Conservation (phyloP, 1,140 invertebrate species). For the Micrasema longulum region DNA sequence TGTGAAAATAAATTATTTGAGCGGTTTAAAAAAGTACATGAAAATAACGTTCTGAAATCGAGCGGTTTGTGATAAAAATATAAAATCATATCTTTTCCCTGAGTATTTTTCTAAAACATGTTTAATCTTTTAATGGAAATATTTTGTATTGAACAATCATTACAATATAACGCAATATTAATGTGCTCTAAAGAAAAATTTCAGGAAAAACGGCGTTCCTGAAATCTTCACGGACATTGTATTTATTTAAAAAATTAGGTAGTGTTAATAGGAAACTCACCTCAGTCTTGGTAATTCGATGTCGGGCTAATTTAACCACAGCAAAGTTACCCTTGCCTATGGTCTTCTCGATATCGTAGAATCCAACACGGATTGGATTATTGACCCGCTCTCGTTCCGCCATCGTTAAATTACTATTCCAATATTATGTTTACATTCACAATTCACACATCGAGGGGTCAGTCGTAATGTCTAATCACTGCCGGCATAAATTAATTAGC, state of each 20-base stretch:
- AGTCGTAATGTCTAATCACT: slow-evolving; percentile 11
- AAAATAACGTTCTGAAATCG: too few species aligned
- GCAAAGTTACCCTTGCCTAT: slow-evolving; percentile 99
- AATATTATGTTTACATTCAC: slow-evolving; percentile 25
- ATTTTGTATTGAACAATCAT: neutral
- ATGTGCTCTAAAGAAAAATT: neutral
- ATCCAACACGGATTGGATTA: slow-evolving; percentile 91
- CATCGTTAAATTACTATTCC: slow-evolving; percentile 59
- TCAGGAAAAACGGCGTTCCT: neutral
- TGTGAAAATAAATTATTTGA: too few species aligned
- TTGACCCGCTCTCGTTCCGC: slow-evolving; percentile 70
- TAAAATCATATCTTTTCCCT: neutral
- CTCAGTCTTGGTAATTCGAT: slow-evolving; percentile 98
- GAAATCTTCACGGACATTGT: neutral
- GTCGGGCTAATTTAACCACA: slow-evolving; percentile 96
- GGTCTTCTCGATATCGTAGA: slow-evolving; percentile 96
- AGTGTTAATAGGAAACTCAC: slow-evolving; percentile 69
- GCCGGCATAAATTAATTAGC: slow-evolving; percentile 8
- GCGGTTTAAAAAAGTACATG: too few species aligned
- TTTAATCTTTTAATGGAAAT: neutral
- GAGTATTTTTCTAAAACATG: neutral
- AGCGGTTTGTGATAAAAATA: too few species aligned
- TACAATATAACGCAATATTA: neutral
- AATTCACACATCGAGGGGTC: slow-evolving; percentile 18
- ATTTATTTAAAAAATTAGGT: neutral